phyloP scores from a whole-genome alignment of 2,888 invertebrate species.

The Griposia aprilina region DNA sequence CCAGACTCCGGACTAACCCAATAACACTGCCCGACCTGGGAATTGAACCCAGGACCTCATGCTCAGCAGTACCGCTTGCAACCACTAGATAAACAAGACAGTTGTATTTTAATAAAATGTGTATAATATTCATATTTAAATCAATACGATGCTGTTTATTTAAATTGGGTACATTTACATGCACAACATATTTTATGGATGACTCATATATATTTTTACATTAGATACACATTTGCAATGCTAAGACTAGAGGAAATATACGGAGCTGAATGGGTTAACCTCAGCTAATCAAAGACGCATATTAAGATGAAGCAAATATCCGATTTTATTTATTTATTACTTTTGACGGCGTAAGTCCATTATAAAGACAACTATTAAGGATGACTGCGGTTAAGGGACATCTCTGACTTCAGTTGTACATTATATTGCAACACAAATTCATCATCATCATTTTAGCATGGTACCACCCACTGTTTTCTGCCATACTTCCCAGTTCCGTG shows the following conservation, averaged over 20 bases:
- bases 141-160: slow-evolving; percentile 22
- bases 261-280: background rate
- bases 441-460: too few relatives aligned
- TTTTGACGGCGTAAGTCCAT: background rate
- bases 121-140: background rate
- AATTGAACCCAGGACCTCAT: background rate
- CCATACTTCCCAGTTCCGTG: too few relatives aligned
- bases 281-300: too few relatives aligned
- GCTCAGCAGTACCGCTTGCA: background rate
- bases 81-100: background rate
- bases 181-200: background rate
- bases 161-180: slow-evolving; percentile 34
- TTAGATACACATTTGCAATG: background rate
- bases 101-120: background rate
- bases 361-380: background rate
- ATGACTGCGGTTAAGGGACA: background rate
- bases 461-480: too few relatives aligned
- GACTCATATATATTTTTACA: slow-evolving; percentile 22
- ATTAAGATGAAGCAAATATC: background rate
- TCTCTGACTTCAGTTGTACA: background rate
- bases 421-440: background rate
- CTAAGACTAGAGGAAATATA: slow-evolving; percentile 19
- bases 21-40: background rate
- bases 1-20: background rate
- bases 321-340: background rate